phyloP scores from a whole-genome alignment of 2,888 invertebrate genomes.

The Hypomecis atomaria region DNA sequence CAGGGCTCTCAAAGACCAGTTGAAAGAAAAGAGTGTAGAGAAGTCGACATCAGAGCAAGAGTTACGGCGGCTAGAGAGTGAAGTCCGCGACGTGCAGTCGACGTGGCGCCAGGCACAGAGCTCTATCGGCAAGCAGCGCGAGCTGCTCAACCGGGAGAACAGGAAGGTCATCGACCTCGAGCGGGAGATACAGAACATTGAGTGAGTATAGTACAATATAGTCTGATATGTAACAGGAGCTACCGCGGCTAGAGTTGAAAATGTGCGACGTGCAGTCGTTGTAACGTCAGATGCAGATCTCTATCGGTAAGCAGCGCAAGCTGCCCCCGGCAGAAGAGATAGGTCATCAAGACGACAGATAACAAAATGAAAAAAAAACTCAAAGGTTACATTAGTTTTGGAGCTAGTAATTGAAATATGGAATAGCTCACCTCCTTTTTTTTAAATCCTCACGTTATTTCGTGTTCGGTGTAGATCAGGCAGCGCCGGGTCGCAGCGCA shows the following conservation, averaged over 20 bases:
- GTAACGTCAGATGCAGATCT: constrained; percentile 51
- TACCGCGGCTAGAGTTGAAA: constrained; percentile 56
- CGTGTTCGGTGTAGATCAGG: constrained; percentile 52
- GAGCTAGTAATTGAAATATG: too few species aligned
- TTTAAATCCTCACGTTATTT: too few species aligned
- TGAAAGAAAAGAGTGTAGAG: constrained; percentile 63
- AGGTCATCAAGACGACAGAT: constrained; percentile 52
- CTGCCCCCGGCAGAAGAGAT: too few species aligned
- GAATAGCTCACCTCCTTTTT: too few species aligned
- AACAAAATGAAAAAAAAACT: too few species aligned
- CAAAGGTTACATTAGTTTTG: too few species aligned
- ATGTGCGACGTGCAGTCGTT: constrained; percentile 59
- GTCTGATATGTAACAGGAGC: constrained; percentile 65
- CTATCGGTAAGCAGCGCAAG: constrained; percentile 53
- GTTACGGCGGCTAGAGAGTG: constrained; percentile 54
- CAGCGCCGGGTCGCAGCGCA: constrained; percentile 51
- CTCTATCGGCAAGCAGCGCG: constrained; percentile 53
- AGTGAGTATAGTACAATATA: constrained; percentile 66
- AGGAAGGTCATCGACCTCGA: constrained; percentile 66
- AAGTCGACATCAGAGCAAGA: constrained; percentile 69
- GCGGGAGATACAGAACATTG: constrained; percentile 66
- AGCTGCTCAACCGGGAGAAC: constrained; percentile 61
- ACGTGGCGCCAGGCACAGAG: constrained; percentile 53
- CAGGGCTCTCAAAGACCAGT: constrained; percentile 63
- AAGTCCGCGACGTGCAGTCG: constrained; percentile 60